These are phyloP conservation scores for Marmota monax DNA, from an alignment of 2,113 vertebrate species.

Conservation along the genomic window DNA sequence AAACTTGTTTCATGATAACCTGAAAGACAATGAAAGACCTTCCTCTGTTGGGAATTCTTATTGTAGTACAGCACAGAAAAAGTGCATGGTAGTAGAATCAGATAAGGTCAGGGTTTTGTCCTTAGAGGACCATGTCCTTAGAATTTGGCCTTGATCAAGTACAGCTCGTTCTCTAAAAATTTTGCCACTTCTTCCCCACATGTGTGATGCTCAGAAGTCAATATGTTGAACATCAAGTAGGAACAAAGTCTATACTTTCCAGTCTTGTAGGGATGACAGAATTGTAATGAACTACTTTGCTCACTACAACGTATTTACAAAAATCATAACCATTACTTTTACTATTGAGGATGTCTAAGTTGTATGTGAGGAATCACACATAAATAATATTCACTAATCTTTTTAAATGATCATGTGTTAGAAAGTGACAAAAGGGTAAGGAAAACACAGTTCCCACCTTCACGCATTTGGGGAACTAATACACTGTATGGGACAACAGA, in stretches of 20 bases:
- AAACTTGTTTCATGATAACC: not conserved
- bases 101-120: not conserved
- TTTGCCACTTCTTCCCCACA: not conserved
- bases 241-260: not conserved
- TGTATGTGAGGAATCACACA: not conserved
- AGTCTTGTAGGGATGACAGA: not conserved
- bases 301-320: not conserved
- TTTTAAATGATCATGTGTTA: not conserved
- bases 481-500: not conserved
- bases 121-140: not conserved
- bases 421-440: not conserved
- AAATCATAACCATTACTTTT: not conserved
- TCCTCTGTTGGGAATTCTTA: not conserved
- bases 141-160: not conserved
- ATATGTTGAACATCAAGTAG: not conserved
- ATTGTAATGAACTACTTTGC: not conserved
- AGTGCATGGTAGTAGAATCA: not conserved
- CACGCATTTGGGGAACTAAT: not conserved
- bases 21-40: not conserved
- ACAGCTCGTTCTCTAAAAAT: not conserved
- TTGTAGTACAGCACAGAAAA: not conserved
- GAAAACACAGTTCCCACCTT: not conserved
- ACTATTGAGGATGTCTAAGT: not conserved
- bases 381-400: not conserved
- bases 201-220: not conserved